These are phyloP conservation scores for Lytechinus variegatus DNA, from an alignment of 35 echinoderm and acorn worm genomes.

Conservation along the genomic window DNA sequence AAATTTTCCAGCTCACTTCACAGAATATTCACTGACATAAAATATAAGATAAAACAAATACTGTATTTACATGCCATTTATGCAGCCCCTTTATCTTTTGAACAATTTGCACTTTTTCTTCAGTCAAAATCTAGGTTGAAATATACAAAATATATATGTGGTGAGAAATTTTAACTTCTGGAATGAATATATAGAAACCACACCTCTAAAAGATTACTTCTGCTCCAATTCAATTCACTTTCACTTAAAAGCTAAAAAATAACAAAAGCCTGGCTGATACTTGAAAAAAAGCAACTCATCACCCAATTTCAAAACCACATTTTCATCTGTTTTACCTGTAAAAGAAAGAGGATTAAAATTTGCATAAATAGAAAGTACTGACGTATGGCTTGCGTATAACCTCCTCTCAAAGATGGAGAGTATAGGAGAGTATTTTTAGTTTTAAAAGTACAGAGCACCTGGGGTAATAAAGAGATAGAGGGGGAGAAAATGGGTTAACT, in stretches of 20 bases:
- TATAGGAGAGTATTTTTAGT: not conserved
- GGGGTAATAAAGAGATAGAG: not conserved
- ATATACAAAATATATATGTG: not conserved
- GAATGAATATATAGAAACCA: not conserved
- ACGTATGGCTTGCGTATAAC: not conserved
- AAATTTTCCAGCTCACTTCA: not conserved
- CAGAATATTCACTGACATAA: not conserved
- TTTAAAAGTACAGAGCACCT: constrained; percentile 36
- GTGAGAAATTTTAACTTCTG: not conserved
- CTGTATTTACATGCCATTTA: not conserved
- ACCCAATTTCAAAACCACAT: not conserved
- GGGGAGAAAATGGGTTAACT: not conserved
- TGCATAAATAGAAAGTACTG: constrained; percentile 14
- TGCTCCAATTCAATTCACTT: not conserved
- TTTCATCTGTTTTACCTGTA: not conserved
- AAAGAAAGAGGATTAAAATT: not conserved
- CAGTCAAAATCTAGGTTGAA: not conserved
- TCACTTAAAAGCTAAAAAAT: not conserved
- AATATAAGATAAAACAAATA: not conserved
- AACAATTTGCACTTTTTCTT: constrained; percentile 6
- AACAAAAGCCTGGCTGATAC: not conserved
- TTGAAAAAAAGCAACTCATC: not conserved
- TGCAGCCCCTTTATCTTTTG: not conserved
- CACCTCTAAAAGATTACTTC: not conserved
- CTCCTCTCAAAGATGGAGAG: not conserved